These are phyloP conservation scores for Maniola jurtina DNA, from an alignment of 1,140 invertebrate genomes.

Conservation along the genomic window DNA sequence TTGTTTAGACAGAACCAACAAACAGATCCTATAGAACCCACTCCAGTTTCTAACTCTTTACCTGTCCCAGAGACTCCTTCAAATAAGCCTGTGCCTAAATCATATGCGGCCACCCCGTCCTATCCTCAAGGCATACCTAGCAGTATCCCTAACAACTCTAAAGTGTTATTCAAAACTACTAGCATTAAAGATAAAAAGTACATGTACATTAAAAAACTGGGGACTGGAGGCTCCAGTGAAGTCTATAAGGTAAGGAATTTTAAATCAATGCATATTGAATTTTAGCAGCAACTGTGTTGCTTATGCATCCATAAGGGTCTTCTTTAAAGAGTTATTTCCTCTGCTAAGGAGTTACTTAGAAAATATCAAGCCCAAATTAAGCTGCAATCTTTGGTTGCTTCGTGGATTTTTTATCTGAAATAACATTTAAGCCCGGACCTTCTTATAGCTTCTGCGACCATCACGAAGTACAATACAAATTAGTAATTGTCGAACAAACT, in stretches of 20 bases:
- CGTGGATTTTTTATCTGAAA: too few species aligned
- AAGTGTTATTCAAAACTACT: slow-evolving; percentile 67
- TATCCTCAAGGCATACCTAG: slow-evolving; percentile 58
- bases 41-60: neutral
- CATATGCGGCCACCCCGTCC: slow-evolving; percentile 59
- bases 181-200: slow-evolving; percentile 74
- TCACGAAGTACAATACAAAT: too few species aligned
- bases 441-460: too few species aligned
- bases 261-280: too few species aligned
- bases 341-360: too few species aligned
- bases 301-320: too few species aligned
- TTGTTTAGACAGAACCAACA: slow-evolving; percentile 52
- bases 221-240: slow-evolving; percentile 74
- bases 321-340: too few species aligned
- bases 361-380: too few species aligned
- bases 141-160: slow-evolving; percentile 57
- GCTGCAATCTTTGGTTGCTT: too few species aligned
- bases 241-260: slow-evolving; percentile 65
- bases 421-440: too few species aligned
- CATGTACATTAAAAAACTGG: slow-evolving; percentile 72
- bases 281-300: too few species aligned
- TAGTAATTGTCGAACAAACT: too few species aligned
- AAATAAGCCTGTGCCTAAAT: slow-evolving; percentile 48
- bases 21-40: slow-evolving; percentile 14
- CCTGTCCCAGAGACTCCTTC: slow-evolving; percentile 58